A percentile compares a stretch with the other conserved stretches of the same genome.
These are phyloP conservation scores for Litocranius walleri DNA, from an alignment of 2,113 vertebrate species.

Conservation along the genomic window DNA sequence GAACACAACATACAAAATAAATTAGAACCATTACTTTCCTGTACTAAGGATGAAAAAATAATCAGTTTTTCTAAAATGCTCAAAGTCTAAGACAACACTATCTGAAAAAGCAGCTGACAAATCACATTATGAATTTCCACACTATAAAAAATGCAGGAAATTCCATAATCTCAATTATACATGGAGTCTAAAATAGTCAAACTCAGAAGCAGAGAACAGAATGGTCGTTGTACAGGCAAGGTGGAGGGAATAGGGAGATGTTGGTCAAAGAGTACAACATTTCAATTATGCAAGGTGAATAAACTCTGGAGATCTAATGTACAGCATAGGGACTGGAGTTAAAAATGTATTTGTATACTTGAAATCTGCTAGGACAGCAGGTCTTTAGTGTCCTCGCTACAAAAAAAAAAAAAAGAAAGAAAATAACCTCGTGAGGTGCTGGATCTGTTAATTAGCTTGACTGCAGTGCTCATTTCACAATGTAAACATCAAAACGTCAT, in stretches of 20 bases:
- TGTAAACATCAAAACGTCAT: background rate
- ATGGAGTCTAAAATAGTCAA: background rate
- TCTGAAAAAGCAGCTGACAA: background rate
- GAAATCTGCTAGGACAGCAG: background rate
- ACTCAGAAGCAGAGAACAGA: background rate
- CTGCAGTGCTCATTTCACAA: background rate
- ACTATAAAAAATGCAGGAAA: conserved; percentile 37
- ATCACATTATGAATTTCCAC: background rate
- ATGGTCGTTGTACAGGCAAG: background rate
- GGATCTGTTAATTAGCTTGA: background rate
- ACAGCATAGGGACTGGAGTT: background rate
- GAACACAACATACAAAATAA: conserved; percentile 1
- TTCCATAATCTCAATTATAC: background rate
- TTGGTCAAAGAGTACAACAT: background rate
- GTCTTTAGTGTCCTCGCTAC: background rate
- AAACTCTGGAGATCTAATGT: background rate
- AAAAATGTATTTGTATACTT: background rate
- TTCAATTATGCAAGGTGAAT: background rate
- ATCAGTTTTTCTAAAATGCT: conserved; percentile 1
- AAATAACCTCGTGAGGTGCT: background rate
- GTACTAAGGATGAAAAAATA: background rate
- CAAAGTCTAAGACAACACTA: background rate
- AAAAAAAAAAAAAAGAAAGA: background rate
- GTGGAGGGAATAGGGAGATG: background rate
- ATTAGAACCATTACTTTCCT: background rate